phyloP scores from a whole-genome alignment of 1,140 invertebrate genomes.

The Danaus plexippus region DNA sequence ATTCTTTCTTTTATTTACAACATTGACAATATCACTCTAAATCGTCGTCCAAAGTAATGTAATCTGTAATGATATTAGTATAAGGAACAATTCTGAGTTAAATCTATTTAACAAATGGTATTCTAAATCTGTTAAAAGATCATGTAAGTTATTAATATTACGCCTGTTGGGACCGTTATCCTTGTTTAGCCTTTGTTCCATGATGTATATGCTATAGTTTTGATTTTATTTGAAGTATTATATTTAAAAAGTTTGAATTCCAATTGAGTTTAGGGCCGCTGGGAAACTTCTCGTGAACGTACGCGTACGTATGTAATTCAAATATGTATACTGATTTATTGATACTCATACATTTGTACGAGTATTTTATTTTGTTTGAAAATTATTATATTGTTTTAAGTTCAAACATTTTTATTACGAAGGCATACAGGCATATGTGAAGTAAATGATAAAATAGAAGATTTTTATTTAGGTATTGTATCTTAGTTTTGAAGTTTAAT shows the following conservation, averaged over 20 bases:
- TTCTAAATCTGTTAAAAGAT: slow-evolving; percentile 24
- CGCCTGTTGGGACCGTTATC: slow-evolving; percentile 35
- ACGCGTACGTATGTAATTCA: too few relatives aligned
- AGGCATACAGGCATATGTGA: too few relatives aligned
- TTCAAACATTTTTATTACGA: too few relatives aligned
- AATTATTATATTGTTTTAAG: not conserved
- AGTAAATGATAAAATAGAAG: too few relatives aligned
- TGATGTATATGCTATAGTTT: slow-evolving; percentile 29
- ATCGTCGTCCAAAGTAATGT: too few relatives aligned
- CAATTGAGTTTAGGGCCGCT: slow-evolving; percentile 1
- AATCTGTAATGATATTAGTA: too few relatives aligned
- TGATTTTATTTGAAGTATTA: slow-evolving; percentile 17
- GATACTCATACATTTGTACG: not conserved
- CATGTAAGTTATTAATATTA: slow-evolving; percentile 47
- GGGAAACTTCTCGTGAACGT: too few relatives aligned
- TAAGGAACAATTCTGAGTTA: not conserved
- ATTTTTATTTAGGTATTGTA: too few relatives aligned
- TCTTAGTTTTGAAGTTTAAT: too few relatives aligned
- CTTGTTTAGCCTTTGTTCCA: slow-evolving; percentile 37
- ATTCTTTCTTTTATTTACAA: slow-evolving; percentile 49
- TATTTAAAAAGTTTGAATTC: not conserved
- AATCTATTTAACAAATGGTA: slow-evolving; percentile 6
- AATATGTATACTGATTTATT: not conserved
- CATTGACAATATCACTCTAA: too few relatives aligned
- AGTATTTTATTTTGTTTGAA: slow-evolving; percentile 5